Percentiles rank a stretch among this genome's conserved stretches.
These are phyloP conservation scores for Phaetusa simplex DNA, from an alignment of 2,113 vertebrate species.

Conservation along the genomic window DNA sequence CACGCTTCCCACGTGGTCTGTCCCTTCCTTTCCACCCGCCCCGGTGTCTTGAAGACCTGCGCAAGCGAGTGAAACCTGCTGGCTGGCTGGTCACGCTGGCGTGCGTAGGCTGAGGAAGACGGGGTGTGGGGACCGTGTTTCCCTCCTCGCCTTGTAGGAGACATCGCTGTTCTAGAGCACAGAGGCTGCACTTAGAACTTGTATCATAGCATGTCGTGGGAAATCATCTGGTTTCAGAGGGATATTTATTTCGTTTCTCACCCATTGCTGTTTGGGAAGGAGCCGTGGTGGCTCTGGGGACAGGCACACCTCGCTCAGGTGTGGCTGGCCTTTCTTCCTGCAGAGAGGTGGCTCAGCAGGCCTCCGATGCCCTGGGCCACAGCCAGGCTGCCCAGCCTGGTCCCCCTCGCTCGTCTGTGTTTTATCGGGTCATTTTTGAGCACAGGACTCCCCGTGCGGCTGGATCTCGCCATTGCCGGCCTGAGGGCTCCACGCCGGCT, in stretches of 20 bases:
- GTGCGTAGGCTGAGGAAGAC: accelerated
- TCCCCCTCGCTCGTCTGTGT: not conserved
- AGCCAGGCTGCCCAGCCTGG: not conserved
- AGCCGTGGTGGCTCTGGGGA: not conserved
- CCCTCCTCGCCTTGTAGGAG: not conserved
- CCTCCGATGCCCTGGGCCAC: not conserved
- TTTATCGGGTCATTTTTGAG: not conserved
- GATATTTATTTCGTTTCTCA: conserved; percentile 21
- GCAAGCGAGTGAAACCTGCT: not conserved
- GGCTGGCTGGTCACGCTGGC: not conserved
- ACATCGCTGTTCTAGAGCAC: not conserved
- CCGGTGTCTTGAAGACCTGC: not conserved
- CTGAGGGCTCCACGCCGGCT: not conserved
- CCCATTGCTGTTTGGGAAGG: not conserved
- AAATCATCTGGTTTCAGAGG: not conserved
- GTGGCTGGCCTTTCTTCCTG: not conserved
- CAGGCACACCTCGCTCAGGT: not conserved
- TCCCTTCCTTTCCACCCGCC: not conserved
- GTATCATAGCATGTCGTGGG: not conserved
- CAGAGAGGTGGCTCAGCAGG: not conserved
- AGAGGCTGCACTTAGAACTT: not conserved
- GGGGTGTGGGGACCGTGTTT: accelerated
- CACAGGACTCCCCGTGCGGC: not conserved
- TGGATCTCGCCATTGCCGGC: not conserved
- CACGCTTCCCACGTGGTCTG: not conserved